Evolutionary conservation across 2,113 vertebrate genomes (phyloP).

Genomic region (Bambusicola thoracicus): DNA sequence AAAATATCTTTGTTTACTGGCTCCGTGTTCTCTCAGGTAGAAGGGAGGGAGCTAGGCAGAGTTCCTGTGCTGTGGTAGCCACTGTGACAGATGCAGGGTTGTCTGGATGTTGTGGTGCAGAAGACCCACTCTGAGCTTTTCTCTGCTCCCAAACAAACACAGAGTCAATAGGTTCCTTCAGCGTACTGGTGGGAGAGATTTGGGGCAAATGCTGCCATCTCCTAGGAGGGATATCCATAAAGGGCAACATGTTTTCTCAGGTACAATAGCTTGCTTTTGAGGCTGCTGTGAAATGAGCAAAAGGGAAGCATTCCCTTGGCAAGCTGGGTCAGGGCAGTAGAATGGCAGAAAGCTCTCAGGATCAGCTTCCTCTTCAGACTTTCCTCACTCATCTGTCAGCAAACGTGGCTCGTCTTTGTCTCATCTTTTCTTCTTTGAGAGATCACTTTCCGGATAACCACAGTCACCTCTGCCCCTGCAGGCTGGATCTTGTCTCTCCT

Average conservation of each 20-base stretch:
- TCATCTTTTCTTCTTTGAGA: background rate
- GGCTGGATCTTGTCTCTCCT: background rate
- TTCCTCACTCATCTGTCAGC: background rate
- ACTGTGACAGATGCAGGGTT: background rate
- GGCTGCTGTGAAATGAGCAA: background rate
- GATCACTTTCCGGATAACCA: background rate
- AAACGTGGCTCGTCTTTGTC: background rate
- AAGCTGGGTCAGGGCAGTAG: background rate
- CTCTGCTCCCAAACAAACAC: background rate
- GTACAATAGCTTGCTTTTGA: background rate
- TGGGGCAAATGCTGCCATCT: background rate
- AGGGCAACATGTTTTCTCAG: background rate
- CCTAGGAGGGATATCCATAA: fast-evolving
- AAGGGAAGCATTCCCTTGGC: background rate
- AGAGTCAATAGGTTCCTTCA: background rate
- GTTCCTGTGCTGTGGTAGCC: background rate
- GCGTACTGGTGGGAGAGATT: background rate
- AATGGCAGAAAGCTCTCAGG: background rate
- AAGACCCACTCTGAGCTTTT: background rate
- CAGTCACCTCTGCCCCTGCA: background rate
- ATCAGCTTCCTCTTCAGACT: background rate
- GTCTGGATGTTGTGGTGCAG: background rate
- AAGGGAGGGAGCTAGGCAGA: background rate
- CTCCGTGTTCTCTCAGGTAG: background rate
- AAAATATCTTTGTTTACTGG: background rate